Conservation (phyloP, 2,888 invertebrate species). For the Mythimna loreyi region DNA sequence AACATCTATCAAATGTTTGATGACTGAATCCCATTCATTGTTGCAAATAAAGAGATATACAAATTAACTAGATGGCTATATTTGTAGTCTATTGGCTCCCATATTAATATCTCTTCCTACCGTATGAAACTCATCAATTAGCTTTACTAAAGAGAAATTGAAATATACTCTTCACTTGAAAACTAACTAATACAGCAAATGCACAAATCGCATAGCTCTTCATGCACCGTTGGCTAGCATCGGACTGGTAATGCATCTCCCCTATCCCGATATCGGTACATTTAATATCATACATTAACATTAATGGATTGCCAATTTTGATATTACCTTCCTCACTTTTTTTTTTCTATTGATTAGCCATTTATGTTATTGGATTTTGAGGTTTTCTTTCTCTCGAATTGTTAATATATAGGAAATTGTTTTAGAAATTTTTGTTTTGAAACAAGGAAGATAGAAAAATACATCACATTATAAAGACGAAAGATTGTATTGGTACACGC, state of each 20-base stretch:
- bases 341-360: constrained; percentile 62
- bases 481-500: background rate
- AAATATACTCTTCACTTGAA: constrained; percentile 52
- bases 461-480: background rate
- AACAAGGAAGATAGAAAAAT: background rate
- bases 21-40: background rate
- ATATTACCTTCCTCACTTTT: constrained; percentile 74
- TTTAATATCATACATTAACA: constrained; percentile 82
- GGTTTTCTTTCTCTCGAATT: constrained; percentile 27
- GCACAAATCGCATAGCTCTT: constrained; percentile 76
- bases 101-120: constrained; percentile 3
- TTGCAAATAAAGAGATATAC: background rate
- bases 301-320: constrained; percentile 88
- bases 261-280: constrained; percentile 68
- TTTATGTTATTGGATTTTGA: constrained; percentile 56
- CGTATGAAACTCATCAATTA: constrained; percentile 38
- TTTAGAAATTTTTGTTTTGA: background rate
- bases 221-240: constrained; percentile 80
- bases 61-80: background rate
- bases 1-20: background rate
- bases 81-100: background rate
- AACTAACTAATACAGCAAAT: constrained; percentile 76
- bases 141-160: constrained; percentile 34
- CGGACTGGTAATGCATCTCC: constrained; percentile 77
- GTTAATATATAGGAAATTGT: background rate